Evolutionary conservation across 1,140 invertebrate species (phyloP).

Genomic region (Coelopa frigida): DNA sequence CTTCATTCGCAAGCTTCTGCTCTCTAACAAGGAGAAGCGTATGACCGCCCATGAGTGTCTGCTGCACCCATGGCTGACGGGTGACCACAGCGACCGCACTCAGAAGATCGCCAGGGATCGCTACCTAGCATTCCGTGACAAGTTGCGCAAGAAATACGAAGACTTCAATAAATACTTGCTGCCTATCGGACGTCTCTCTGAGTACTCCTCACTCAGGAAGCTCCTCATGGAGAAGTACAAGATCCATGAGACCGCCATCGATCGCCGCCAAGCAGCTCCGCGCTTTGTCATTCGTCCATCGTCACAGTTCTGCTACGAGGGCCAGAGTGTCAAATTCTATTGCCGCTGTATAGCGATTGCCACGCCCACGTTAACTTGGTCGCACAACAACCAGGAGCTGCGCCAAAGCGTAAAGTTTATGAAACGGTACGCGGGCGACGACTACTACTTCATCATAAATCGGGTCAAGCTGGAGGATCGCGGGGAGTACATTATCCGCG

Average conservation of each 20-base stretch:
- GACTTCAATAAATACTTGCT: conserved; percentile 89
- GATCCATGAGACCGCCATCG: conserved; percentile 92
- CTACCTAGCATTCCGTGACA: conserved; percentile 81
- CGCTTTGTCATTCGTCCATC: conserved; percentile 95
- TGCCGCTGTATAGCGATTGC: conserved; percentile 93
- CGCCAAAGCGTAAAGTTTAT: conserved; percentile 98
- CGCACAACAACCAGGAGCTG: conserved; percentile 86
- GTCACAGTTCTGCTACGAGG: conserved; percentile 93
- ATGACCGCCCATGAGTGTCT: conserved; percentile 97
- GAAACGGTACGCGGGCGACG: conserved; percentile 93
- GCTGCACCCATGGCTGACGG: conserved; percentile 88
- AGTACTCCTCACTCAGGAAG: conserved; percentile 96
- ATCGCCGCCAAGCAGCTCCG: conserved; percentile 94
- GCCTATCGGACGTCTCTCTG: conserved; percentile 91
- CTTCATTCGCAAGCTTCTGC: conserved; percentile 87
- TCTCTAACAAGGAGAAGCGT: conserved; percentile 94
- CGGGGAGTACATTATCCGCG: conserved; percentile 94
- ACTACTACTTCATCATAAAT: conserved; percentile 97
- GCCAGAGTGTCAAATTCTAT: conserved; percentile 94
- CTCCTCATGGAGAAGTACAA: conserved; percentile 92
- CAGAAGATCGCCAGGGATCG: conserved; percentile 71
- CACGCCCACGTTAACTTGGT: conserved; percentile 92
- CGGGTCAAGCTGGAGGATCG: conserved; percentile 89
- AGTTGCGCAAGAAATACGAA: conserved; percentile 75
- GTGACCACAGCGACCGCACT: conserved; percentile 68